Evolutionary conservation across 53 echinoderm and acorn worm genomes (phyloP), one percentile per base, ranked within the genome.

Genomic region (Crossaster papposus): DNA sequence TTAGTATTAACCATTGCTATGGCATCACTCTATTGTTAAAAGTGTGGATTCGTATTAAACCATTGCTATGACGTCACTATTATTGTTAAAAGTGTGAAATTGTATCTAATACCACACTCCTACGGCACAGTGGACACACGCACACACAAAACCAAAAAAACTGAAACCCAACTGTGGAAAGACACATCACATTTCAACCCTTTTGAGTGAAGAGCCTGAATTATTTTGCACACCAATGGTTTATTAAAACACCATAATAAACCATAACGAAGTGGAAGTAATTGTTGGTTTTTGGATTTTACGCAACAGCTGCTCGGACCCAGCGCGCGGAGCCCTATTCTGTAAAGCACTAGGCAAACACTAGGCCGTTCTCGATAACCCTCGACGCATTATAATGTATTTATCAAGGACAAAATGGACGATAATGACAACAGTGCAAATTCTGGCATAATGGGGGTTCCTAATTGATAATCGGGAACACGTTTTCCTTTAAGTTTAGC

Each of bases 251-350:
- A n/a, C n/a, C 26, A 71, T 3, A 29, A 30, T 28, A 71, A 71
- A 34, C 14, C 75, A 35, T 31, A 35, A 35, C 72, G 72, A 35
- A 10, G 28, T 2, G 35, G 75, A 5, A 30, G 30, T 18, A 74
- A 22, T 35, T 74, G 33, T 36, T 2, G 36, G 34, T 23, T 35
- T 18, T 10, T 35, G 36, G 75, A 3, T 62, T 18, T 3, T 20
- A 18, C 28, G 35, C 75, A 29, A 15, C 75, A 74, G 75, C 75
- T 74, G 75, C 34, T 74, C 75, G 36, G 36, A 74, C 75, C 28
- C 6, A 35, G 2, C 30, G 15, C 36, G 15, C 2, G 30, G 75
- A 33, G 75, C 5, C 9, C 75, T 29, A 74, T 33, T 20, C 22
- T 17, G 15, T 2, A n/a, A n/a, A 11, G 22, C 17, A 58, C 22